Evolutionary conservation across 2,888 invertebrate genomes (phyloP).

Genomic region (Ferdinandea cuprea): DNA sequence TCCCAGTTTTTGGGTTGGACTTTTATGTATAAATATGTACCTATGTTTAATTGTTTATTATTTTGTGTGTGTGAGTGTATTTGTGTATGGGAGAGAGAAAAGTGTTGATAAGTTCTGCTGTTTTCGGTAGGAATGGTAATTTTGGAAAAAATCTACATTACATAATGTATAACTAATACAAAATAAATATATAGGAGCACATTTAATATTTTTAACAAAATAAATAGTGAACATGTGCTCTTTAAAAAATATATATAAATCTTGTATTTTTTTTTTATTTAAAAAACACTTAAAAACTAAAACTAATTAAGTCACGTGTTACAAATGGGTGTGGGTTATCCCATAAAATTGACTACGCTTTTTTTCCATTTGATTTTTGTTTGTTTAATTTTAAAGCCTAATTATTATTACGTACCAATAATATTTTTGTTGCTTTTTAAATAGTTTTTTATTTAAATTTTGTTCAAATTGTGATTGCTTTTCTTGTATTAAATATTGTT

Average conservation of each 20-base stretch:
- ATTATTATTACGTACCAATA: conserved; percentile 60
- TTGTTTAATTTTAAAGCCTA: conserved; percentile 40
- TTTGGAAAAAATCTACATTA: conserved; percentile 10
- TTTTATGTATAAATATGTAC: conserved; percentile 46
- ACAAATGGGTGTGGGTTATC: conserved; percentile 64
- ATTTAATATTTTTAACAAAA: not conserved
- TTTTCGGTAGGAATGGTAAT: conserved; percentile 70
- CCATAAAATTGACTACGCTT: conserved; percentile 70
- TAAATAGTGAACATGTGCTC: conserved; percentile 29
- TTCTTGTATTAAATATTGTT: conserved; percentile 40
- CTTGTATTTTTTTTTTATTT: conserved; percentile 10
- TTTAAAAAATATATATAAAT: conserved; percentile 21
- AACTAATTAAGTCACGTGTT: conserved; percentile 72
- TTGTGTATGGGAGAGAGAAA: conserved; percentile 37
- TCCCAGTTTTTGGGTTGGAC: conserved; percentile 74
- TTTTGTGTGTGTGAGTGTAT: conserved; percentile 12
- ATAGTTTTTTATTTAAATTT: conserved; percentile 27
- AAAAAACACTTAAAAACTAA: conserved; percentile 49
- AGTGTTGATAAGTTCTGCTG: conserved; percentile 42
- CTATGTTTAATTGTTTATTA: conserved; percentile 2
- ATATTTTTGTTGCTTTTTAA: conserved; percentile 4
- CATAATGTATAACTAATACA: conserved; percentile 18
- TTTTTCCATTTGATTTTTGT: conserved; percentile 30
- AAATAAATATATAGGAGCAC: conserved; percentile 29
- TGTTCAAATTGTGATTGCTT: conserved; percentile 64